Evolutionary conservation across 2,797 vertebrate genomes (phyloP), one percentile per base, ranked within the genome.

Genomic region (Artibeus lituratus): DNA sequence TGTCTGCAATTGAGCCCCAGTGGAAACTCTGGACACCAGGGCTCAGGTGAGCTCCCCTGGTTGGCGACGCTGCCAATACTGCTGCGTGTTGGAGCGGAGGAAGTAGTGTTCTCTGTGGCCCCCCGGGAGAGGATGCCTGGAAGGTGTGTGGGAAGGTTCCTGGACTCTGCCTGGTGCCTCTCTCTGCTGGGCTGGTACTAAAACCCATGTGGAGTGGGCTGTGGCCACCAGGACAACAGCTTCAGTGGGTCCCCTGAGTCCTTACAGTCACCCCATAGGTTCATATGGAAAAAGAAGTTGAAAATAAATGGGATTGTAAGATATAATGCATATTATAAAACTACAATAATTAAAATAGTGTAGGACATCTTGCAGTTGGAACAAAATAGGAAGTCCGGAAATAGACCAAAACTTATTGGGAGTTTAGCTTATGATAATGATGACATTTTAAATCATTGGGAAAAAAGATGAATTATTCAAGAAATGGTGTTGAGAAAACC

Each of bases 401-500:
- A 96, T 78, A 97, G 85, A 94, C 21, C 11, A 90, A 87, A 81
- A 90, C 70, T 78, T 95, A 94, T 88, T 83, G 91, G 78, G 94
- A 91, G 42, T 95, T 91, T 92, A 90, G 62, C 65, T 94, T 96
- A 80, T 96, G 96, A 90, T 95, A 93, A 94, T 62, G 89, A 82
- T 88, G 86, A 67, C 82, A 96, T 97, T 97, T 96, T 65, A 97
- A 91, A 74, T 91, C 62, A 88, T 18, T 90, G 77, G 78, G 70
- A 29, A 47, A 35, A 70, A 94, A 72, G 88, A 93, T 96, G 92
- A 94, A 94, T 94, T 96, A 94, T 96, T 95, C 95, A 96, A 49
- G 85, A 92, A 95, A 82, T 78, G 80, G 67, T 92, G 59, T 87
- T 94, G 76, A 91, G 90, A 90, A 47, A 91, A 94, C 67, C 82